Evolutionary conservation across 2,113 vertebrate genomes (phyloP), one percentile per base, ranked within the genome.

Genomic region (Tragelaphus buxtoni): DNA sequence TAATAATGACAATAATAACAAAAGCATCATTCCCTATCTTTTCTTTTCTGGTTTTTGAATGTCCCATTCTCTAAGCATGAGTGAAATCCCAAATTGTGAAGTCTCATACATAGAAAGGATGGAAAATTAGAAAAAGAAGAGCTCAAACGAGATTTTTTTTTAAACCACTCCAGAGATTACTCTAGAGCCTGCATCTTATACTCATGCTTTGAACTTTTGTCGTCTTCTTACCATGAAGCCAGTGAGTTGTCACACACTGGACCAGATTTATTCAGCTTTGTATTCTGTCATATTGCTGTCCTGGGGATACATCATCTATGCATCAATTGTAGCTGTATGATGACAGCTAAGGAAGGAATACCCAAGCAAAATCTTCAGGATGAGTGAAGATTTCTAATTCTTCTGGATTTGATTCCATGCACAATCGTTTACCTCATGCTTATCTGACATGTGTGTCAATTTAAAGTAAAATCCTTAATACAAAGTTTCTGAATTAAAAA

Each of bases 281-380:
- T 74, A 83, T 97, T 35, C 53, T 96, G 32, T 91, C 58, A 97
- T 94, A 16, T 13, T 98, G 45, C 94, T 98, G 3, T 95, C 79
- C 1, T 97, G 98, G 94, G 98, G 89, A 12, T 98, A 76, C 1
- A 61, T 97, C 12, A 96, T 98, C 28, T 97, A 51, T 10, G 97
- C 94, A 32, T 85, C 97, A 3, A 92, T 89, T 6, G 82, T 93
- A 35, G 96, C 51, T 2, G 97, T 95, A 0, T 58, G 65, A 35
- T 51, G 84, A 92, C 92, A 94, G 49, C 90, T 97, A 35, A 60
- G 60, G 39, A 83, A 95, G 22, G 17, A 65, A 3, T 63, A 91
- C 32, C 72, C 89, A 18, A 61, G 65, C 47, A 49, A 65, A 92
- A 55, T 72, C 39, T 93, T 96, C 28, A 80, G 49, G 13, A 95